Percentiles rank a stretch among this genome's conserved stretches.
Conservation (phyloP, 2,888 invertebrate genomes). For the Saturnia pavonia region DNA sequence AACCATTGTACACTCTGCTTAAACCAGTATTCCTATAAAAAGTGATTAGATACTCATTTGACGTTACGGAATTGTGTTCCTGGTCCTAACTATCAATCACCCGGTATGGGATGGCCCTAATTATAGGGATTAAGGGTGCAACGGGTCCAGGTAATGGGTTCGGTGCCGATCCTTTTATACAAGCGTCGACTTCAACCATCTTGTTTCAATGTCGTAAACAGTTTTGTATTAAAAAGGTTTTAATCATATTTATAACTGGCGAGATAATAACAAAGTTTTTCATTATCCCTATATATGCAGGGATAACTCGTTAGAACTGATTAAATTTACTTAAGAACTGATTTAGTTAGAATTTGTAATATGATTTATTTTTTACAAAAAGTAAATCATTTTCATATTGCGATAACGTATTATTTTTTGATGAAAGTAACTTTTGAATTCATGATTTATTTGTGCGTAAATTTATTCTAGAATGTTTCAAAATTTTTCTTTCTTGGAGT, state of each 20-base stretch:
- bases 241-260: constrained; percentile 14
- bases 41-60: constrained; percentile 73
- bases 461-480: not conserved
- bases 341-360: not conserved
- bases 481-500: not conserved
- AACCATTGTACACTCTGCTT: constrained; percentile 18
- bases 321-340: not conserved
- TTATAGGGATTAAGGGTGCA: constrained; percentile 75
- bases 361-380: not conserved
- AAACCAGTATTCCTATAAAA: constrained; percentile 45
- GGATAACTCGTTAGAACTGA: not conserved
- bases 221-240: constrained; percentile 18
- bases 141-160: constrained; percentile 66
- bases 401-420: not conserved
- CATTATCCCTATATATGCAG: not conserved
- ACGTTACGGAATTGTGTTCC: constrained; percentile 50
- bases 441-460: not conserved
- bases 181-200: constrained; percentile 44
- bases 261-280: constrained; percentile 16
- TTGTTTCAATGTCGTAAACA: constrained; percentile 26
- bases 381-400: not conserved
- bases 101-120: constrained; percentile 71
- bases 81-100: constrained; percentile 71
- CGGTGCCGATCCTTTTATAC: constrained; percentile 49
- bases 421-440: not conserved